These are phyloP conservation scores for Sarcophaga peregrina DNA, from an alignment of 1,140 invertebrate species.

Conservation along the genomic window DNA sequence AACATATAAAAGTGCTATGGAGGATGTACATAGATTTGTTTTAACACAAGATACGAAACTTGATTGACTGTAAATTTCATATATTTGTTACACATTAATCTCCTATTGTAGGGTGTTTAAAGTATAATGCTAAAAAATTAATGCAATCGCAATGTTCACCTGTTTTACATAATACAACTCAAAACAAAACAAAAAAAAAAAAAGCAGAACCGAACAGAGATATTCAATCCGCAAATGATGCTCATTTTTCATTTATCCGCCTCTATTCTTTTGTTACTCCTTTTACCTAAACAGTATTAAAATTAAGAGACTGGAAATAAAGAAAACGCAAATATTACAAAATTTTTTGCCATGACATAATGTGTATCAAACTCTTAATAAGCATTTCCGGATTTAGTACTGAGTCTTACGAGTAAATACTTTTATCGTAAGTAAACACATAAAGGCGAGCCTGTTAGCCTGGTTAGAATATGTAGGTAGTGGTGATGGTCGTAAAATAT, in stretches of 20 bases:
- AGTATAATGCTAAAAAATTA: too few species aligned
- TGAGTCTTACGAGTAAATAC: neutral
- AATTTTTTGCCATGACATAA: neutral
- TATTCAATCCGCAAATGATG: neutral
- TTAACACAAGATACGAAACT: too few species aligned
- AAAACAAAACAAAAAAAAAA: neutral
- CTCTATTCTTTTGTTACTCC: too few species aligned
- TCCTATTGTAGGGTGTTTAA: too few species aligned
- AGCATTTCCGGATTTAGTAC: slow-evolving; percentile 36
- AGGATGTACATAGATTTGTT: too few species aligned
- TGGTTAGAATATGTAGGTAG: neutral
- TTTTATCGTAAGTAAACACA: slow-evolving; percentile 34
- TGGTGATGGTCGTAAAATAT: too few species aligned
- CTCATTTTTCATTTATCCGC: neutral
- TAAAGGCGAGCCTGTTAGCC: neutral
- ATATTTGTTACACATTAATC: too few species aligned
- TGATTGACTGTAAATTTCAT: too few species aligned
- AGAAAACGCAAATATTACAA: too few species aligned
- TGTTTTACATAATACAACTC: too few species aligned
- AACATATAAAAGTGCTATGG: too few species aligned
- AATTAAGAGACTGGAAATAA: neutral
- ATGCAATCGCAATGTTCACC: too few species aligned
- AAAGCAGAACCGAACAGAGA: neutral
- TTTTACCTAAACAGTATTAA: neutral
- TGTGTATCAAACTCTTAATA: slow-evolving; percentile 40